These are phyloP conservation scores for Celastrina argiolus DNA, from an alignment of 2,888 invertebrate genomes.

Conservation along the genomic window DNA sequence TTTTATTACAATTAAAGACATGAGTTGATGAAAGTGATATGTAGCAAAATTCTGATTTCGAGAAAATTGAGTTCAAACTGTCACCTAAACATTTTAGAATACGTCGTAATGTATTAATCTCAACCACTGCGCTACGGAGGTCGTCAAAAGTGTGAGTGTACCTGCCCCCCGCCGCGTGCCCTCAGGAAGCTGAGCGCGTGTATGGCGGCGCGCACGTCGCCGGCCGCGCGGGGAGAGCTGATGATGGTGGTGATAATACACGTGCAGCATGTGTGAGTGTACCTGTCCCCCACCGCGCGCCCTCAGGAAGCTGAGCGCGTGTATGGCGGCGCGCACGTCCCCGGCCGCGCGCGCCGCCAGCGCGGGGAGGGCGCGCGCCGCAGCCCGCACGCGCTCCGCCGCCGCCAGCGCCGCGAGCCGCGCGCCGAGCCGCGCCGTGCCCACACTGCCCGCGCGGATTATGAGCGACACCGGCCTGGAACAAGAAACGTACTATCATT, in stretches of 20 bases:
- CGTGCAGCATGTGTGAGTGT: not conserved
- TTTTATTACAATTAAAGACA: no score
- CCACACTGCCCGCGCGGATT: constrained; percentile 82
- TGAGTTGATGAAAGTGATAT: no score
- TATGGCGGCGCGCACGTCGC: constrained; percentile 95
- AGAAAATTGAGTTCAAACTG: no score
- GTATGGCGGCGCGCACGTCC: constrained; percentile 95
- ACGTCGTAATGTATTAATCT: no score
- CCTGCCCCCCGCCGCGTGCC: constrained; percentile 43
- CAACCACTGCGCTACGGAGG: no score
- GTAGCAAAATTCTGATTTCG: no score
- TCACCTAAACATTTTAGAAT: no score
- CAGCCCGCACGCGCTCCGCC: constrained; percentile 82
- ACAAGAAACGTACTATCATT: constrained; percentile 14
- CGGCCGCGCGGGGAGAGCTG: constrained; percentile 89
- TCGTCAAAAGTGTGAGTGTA: no score
- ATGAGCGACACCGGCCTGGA: constrained; percentile 84
- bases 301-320: constrained; percentile 88
- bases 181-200: constrained; percentile 89
- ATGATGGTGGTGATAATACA: no score
- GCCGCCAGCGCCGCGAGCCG: constrained; percentile 82
- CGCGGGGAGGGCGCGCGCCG: constrained; percentile 83
- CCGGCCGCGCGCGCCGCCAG: constrained; percentile 91
- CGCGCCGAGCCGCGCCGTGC: constrained; percentile 73
- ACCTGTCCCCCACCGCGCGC: constrained; percentile 45